phyloP scores from a whole-genome alignment of 1,140 invertebrate species.

The Sinella curviseta region DNA sequence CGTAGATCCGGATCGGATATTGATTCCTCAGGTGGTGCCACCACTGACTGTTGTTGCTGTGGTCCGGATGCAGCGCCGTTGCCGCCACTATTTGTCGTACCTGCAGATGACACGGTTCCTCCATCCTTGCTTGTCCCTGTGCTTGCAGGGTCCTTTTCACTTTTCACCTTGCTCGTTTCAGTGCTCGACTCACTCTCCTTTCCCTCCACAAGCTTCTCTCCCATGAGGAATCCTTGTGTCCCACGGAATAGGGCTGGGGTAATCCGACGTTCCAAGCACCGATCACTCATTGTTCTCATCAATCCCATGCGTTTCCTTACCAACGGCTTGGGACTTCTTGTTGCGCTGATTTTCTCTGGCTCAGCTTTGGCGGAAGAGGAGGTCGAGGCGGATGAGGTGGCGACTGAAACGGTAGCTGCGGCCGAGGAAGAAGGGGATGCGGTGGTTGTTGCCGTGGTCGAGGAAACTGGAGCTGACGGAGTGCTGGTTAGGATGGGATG shows the following conservation, averaged over 20 bases:
- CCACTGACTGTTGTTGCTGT: not conserved
- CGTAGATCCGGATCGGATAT: constrained; percentile 37
- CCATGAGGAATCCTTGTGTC: constrained; percentile 36
- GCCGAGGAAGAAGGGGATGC: constrained; percentile 29
- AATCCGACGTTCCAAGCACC: constrained; percentile 42
- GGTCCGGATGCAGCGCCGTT: not conserved
- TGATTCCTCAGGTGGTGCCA: constrained; percentile 31
- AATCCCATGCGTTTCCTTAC: constrained; percentile 47
- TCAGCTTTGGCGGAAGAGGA: not conserved
- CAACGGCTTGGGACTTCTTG: constrained; percentile 37
- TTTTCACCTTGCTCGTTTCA: not conserved
- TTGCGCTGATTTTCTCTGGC: not conserved
- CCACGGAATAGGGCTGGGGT: constrained; percentile 42
- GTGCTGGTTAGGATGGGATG: not conserved
- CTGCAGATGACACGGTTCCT: not conserved
- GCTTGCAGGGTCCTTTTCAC: not conserved
- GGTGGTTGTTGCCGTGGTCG: not conserved
- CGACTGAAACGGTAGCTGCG: not conserved
- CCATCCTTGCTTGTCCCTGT: not conserved
- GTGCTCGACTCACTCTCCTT: constrained; percentile 31
- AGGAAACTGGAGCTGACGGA: not conserved
- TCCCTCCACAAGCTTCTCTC: constrained; percentile 44
- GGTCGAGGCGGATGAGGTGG: constrained; percentile 8
- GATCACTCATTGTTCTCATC: constrained; percentile 50
- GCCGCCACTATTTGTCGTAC: not conserved